Evolutionary conservation across 1,140 invertebrate genomes (phyloP).

Genomic region (Eubasilissa regina): DNA sequence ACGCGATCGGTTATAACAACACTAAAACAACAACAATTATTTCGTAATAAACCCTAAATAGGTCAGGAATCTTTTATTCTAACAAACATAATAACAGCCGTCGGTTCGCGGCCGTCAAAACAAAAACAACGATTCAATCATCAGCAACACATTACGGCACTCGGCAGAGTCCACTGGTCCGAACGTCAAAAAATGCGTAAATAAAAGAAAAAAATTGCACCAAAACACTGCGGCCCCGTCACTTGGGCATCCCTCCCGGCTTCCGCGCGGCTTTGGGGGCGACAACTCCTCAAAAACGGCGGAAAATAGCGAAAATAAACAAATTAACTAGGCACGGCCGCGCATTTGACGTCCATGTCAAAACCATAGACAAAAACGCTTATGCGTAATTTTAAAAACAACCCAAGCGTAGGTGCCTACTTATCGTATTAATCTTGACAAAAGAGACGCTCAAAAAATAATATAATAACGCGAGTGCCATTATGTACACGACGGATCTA

Average conservation of each 20-base stretch:
- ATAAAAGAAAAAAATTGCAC: too few species aligned
- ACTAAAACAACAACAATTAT: not conserved
- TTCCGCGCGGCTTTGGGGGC: not conserved
- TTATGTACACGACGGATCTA: too few species aligned
- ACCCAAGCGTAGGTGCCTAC: constrained; percentile 18
- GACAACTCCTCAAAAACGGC: not conserved
- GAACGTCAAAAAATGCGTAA: not conserved
- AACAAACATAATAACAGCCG: not conserved
- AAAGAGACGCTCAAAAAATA: not conserved
- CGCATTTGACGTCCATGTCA: constrained; percentile 49
- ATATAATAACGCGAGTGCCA: not conserved
- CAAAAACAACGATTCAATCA: not conserved
- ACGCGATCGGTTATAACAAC: not conserved
- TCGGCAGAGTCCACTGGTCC: not conserved
- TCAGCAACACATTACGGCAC: not conserved
- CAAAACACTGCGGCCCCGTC: not conserved
- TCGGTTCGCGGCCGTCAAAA: not conserved
- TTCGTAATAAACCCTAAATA: not conserved
- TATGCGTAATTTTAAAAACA: constrained; percentile 3
- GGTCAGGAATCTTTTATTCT: not conserved
- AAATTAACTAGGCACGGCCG: constrained; percentile 29
- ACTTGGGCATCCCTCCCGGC: not conserved
- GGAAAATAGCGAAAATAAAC: constrained; percentile 28
- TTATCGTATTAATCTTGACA: not conserved
- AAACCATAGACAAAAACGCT: constrained; percentile 28